phyloP scores from a whole-genome alignment of 1,140 invertebrate species.

The Leptinotarsa lineolata region DNA sequence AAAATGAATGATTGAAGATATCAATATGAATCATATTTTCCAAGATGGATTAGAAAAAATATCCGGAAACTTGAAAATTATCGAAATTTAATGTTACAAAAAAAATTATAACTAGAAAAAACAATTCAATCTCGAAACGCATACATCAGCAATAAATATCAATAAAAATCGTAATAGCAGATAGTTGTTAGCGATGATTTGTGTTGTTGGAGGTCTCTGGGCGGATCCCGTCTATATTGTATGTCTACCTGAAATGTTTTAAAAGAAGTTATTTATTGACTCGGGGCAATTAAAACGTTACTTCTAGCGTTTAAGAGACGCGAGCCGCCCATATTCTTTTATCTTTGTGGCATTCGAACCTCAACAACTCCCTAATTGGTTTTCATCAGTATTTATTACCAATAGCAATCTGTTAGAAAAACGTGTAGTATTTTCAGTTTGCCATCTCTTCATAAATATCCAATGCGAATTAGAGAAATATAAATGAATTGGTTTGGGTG shows the following conservation, averaged over 20 bases:
- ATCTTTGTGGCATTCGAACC: conserved; percentile 4
- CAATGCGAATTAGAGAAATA: too few relatives aligned
- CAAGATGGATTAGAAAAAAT: too few relatives aligned
- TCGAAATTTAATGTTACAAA: too few relatives aligned
- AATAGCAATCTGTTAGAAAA: not conserved
- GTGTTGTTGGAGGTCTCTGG: conserved; percentile 11
- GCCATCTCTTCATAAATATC: not conserved
- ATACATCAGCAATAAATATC: conserved; percentile 28
- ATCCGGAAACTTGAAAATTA: too few relatives aligned
- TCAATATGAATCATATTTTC: too few relatives aligned
- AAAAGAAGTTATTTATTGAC: conserved; percentile 26
- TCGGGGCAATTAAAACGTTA: conserved; percentile 25
- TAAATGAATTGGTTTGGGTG: too few relatives aligned
- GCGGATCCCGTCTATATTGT: conserved; percentile 14
- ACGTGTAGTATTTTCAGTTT: not conserved
- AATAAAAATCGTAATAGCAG: conserved; percentile 22
- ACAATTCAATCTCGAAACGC: not conserved
- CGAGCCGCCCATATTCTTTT: conserved; percentile 21
- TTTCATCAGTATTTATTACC: conserved; percentile 1
- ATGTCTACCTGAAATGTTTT: conserved; percentile 25
- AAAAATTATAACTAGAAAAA: not conserved
- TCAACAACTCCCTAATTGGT: conserved; percentile 4
- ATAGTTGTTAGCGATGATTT: conserved; percentile 26
- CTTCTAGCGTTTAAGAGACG: conserved; percentile 20
- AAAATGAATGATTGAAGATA: too few relatives aligned